A percentile compares a stretch with the other conserved stretches of the same genome.
These are phyloP conservation scores for Himalopsyche kuldschensis DNA, from an alignment of 2,888 invertebrate genomes.

Conservation along the genomic window DNA sequence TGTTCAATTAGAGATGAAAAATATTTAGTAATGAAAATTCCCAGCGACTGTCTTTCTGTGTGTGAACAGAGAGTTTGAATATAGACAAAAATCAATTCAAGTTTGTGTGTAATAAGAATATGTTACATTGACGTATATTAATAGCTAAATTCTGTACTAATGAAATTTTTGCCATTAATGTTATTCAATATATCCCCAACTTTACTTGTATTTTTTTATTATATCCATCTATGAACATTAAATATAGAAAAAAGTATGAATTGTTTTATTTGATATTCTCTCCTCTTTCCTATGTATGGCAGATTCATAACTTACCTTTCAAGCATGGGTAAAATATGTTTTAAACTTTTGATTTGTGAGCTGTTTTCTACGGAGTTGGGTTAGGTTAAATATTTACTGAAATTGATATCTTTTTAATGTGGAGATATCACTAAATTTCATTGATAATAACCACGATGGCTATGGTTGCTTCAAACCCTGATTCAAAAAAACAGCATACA, in stretches of 20 bases:
- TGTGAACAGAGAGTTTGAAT: background rate
- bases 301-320: too few relatives aligned
- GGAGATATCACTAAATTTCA: too few relatives aligned
- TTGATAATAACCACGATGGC: too few relatives aligned
- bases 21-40: slow-evolving; percentile 23
- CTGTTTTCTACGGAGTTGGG: too few relatives aligned
- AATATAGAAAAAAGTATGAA: slow-evolving; percentile 2
- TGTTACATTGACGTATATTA: background rate
- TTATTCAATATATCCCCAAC: slow-evolving; percentile 22
- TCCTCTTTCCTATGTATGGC: too few relatives aligned
- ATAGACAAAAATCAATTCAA: background rate
- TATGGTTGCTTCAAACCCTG: too few relatives aligned
- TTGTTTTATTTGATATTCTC: too few relatives aligned
- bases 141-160: slow-evolving; percentile 23
- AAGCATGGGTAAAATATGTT: too few relatives aligned
- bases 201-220: slow-evolving; percentile 36
- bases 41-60: slow-evolving; percentile 13
- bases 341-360: too few relatives aligned
- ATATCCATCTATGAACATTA: slow-evolving; percentile 20
- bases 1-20: slow-evolving; percentile 30
- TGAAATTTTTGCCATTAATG: slow-evolving; percentile 5
- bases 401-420: too few relatives aligned
- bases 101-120: slow-evolving; percentile 21
- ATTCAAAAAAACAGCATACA: too few relatives aligned
- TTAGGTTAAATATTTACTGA: too few relatives aligned